Conservation (phyloP, 2,797 vertebrate species). For the Sylvia borin region DNA sequence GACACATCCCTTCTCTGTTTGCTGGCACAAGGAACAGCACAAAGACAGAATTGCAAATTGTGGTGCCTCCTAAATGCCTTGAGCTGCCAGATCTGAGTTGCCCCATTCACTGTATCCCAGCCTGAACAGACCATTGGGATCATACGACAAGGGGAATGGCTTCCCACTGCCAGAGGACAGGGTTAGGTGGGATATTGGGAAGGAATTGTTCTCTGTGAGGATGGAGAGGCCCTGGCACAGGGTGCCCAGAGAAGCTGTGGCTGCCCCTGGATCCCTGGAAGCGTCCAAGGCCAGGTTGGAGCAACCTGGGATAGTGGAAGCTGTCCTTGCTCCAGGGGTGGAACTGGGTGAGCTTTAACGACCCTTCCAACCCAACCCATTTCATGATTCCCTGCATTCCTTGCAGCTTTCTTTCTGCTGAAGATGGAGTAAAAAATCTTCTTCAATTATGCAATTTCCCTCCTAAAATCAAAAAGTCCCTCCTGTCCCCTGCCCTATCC, state of each 20-base stretch:
- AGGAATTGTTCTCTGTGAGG: accelerated
- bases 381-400: neutral
- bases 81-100: neutral
- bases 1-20: neutral
- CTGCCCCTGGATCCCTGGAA: neutral
- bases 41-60: neutral
- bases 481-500: neutral
- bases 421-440: neutral
- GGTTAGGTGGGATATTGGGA: accelerated
- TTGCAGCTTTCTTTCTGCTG: neutral
- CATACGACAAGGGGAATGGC: accelerated
- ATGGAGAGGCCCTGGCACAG: neutral
- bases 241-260: neutral
- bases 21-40: neutral
- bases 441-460: accelerated
- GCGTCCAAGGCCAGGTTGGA: neutral
- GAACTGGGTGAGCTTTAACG: accelerated
- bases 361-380: neutral
- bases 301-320: accelerated
- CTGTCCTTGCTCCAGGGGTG: neutral
- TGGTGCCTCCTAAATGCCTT: neutral
- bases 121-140: neutral
- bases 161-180: neutral
- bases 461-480: neutral
- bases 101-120: accelerated